Percentiles rank a stretch among this genome's conserved stretches.
Conservation (phyloP, 2,113 vertebrate genomes). For the Aplodontia rufa region DNA sequence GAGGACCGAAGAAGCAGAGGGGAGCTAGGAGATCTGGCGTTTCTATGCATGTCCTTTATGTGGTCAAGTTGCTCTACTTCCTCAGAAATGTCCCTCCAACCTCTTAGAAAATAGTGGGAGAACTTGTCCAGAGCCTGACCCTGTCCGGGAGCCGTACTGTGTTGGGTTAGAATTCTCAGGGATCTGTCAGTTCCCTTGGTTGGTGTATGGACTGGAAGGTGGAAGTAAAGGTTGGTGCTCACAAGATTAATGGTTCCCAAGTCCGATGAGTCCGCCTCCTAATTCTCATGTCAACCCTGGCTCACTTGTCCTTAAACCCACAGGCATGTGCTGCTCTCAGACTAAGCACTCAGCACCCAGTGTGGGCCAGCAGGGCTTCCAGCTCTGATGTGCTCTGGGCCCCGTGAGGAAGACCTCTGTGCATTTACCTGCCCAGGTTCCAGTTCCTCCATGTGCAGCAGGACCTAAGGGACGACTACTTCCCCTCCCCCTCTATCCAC, state of each 20-base stretch:
- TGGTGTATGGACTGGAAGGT: neutral
- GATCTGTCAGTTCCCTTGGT: neutral
- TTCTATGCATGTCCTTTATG: neutral
- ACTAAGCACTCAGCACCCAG: neutral
- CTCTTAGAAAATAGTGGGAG: neutral
- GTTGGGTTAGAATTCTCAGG: neutral
- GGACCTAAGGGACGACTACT: neutral
- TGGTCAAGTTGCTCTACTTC: neutral
- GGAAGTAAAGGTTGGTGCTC: neutral
- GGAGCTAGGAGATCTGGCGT: neutral
- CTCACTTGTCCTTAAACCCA: neutral
- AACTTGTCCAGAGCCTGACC: neutral
- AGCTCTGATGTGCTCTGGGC: neutral
- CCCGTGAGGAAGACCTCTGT: neutral
- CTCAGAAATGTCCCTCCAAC: neutral
- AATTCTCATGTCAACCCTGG: neutral
- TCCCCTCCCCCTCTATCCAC: accelerated
- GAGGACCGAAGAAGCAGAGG: neutral
- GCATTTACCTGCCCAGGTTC: neutral
- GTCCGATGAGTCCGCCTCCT: neutral
- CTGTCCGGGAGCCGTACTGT: neutral
- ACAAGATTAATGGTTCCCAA: neutral
- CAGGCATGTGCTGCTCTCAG: neutral
- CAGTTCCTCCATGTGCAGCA: neutral
- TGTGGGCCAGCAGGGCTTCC: neutral